These are phyloP conservation scores for Macquaria australasica DNA, from an alignment of 2,113 vertebrate genomes.

Conservation along the genomic window DNA sequence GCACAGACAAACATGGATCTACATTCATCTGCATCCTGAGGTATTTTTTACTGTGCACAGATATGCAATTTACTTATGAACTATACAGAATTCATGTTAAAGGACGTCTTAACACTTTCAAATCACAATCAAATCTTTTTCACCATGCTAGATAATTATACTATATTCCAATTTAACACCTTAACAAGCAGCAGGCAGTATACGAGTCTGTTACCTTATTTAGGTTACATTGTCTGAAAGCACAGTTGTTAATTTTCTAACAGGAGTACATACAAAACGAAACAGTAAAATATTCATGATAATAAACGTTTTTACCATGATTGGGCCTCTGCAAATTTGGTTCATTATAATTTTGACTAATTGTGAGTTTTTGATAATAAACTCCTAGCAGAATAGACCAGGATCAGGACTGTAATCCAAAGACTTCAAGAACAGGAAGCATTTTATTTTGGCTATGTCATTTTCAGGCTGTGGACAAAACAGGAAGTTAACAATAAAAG, in stretches of 20 bases:
- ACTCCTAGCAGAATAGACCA: not conserved
- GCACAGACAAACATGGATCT: slow-evolving; percentile 23
- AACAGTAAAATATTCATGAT: not conserved
- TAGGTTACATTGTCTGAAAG: not conserved
- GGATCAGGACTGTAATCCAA: not conserved
- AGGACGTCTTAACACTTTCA: not conserved
- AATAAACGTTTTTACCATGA: not conserved
- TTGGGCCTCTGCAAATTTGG: not conserved
- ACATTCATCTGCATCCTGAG: slow-evolving; percentile 4
- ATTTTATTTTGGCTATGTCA: not conserved
- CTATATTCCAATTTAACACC: not conserved
- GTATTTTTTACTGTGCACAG: not conserved
- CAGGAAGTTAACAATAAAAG: not conserved
- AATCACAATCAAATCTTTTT: not conserved
- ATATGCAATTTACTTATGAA: not conserved
- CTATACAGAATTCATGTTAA: not conserved
- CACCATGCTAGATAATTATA: not conserved
- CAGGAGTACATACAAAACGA: not conserved
- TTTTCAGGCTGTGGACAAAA: not conserved
- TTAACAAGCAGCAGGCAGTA: not conserved
- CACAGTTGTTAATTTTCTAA: not conserved
- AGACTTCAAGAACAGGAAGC: not conserved
- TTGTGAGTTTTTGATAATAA: not conserved
- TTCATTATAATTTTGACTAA: not conserved
- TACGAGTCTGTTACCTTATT: not conserved